These are phyloP conservation scores for Cetoscarus ocellatus DNA, from an alignment of 2,797 vertebrate genomes.

Conservation along the genomic window DNA sequence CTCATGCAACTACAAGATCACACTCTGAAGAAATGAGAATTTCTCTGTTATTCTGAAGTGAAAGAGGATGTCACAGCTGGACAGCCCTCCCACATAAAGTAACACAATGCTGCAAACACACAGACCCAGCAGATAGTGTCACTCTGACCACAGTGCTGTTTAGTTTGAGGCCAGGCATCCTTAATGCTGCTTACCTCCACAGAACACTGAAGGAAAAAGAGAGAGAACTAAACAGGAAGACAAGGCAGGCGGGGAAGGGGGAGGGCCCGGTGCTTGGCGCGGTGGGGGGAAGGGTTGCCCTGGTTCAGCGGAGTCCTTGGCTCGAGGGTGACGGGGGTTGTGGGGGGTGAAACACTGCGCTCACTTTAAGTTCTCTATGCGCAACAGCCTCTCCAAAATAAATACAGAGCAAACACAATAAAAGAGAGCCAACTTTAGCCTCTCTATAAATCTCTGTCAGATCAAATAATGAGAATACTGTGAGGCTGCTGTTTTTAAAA, in stretches of 20 bases:
- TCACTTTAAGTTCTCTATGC: slow-evolving; percentile 50
- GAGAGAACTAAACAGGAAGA: slow-evolving; percentile 82
- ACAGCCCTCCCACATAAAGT: slow-evolving; percentile 8
- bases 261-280: slow-evolving; percentile 36
- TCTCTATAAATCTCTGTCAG: slow-evolving; percentile 29
- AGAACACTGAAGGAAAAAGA: slow-evolving; percentile 57
- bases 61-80: background rate
- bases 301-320: slow-evolving; percentile 61
- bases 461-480: slow-evolving; percentile 12
- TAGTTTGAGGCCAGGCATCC: slow-evolving; percentile 57
- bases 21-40: slow-evolving; percentile 5
- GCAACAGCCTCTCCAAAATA: slow-evolving; percentile 69
- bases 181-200: slow-evolving; percentile 51
- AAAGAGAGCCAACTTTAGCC: slow-evolving; percentile 53
- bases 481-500: slow-evolving; percentile 13
- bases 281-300: slow-evolving; percentile 72
- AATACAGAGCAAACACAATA: slow-evolving; percentile 56
- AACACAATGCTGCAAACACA: slow-evolving; percentile 4
- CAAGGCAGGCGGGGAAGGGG: slow-evolving; percentile 70
- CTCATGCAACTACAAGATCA: slow-evolving; percentile 21
- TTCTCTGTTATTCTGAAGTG: slow-evolving; percentile 6
- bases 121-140: slow-evolving; percentile 50
- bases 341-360: slow-evolving; percentile 16
- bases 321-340: slow-evolving; percentile 35
- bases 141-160: slow-evolving; percentile 54